Percentiles rank a stretch among this genome's conserved stretches.
Conservation (phyloP, 2,797 vertebrate species). For the Rachycentron canadum region DNA sequence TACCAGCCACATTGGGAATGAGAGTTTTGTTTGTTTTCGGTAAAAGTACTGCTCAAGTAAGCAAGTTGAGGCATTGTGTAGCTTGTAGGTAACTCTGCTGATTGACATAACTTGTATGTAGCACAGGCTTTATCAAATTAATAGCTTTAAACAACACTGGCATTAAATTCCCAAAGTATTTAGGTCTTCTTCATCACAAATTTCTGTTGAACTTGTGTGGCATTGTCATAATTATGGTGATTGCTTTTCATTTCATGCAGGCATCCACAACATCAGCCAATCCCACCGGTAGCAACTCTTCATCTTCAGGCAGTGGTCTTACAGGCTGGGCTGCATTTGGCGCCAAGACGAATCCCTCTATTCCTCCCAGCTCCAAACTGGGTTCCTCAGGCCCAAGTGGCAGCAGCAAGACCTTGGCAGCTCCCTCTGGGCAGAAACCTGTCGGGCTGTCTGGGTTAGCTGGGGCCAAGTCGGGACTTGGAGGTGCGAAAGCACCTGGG, state of each 20-base stretch:
- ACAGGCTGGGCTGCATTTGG: slow-evolving; percentile 97
- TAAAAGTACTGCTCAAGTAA: neutral
- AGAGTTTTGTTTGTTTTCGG: neutral
- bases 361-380: slow-evolving; percentile 89
- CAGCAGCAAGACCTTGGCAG: slow-evolving; percentile 85
- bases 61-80: neutral
- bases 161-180: neutral
- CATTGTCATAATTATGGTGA: neutral
- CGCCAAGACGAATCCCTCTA: slow-evolving; percentile 91
- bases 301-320: slow-evolving; percentile 91
- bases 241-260: slow-evolving; percentile 73
- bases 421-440: slow-evolving; percentile 90
- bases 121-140: too few relatives aligned
- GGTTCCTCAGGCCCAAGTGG: slow-evolving; percentile 85
- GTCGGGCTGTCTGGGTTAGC: slow-evolving; percentile 90
- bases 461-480: slow-evolving; percentile 88
- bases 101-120: neutral
- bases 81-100: neutral
- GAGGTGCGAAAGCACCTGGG: slow-evolving; percentile 87
- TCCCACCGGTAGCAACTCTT: slow-evolving; percentile 85
- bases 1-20: slow-evolving; percentile 4
- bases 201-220: neutral
- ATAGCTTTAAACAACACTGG: too few relatives aligned
- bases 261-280: slow-evolving; percentile 89
- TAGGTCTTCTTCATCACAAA: neutral